Evolutionary conservation across 2,888 invertebrate genomes (phyloP).

Genomic region (Nomada hirtipes): DNA sequence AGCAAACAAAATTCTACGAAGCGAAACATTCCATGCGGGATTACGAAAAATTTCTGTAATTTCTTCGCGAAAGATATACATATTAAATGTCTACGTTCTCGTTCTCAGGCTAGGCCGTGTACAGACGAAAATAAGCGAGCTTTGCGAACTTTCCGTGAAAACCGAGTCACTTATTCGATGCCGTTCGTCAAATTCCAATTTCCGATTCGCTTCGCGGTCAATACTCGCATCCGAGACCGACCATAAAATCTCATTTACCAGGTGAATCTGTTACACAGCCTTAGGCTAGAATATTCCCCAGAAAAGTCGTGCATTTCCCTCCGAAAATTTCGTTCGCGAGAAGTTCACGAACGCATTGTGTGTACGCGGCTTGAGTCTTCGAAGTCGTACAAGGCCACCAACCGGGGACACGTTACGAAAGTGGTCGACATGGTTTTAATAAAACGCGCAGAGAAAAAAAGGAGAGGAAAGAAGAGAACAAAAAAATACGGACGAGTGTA

Average conservation of each 20-base stretch:
- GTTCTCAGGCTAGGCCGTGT: slow-evolving; percentile 28
- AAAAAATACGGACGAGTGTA: slow-evolving; percentile 5
- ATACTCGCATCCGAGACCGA: background rate
- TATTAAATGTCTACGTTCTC: too few relatives aligned
- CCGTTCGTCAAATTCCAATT: background rate
- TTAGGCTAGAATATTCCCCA: background rate
- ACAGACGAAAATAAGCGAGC: slow-evolving; percentile 7
- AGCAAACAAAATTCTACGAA: background rate
- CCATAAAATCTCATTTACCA: background rate
- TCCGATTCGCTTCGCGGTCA: background rate
- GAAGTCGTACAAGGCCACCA: slow-evolving; percentile 27
- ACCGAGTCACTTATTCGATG: background rate
- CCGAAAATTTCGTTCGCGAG: slow-evolving; percentile 16
- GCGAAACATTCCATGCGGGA: background rate
- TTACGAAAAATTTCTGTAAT: background rate
- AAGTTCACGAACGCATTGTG: slow-evolving; percentile 7
- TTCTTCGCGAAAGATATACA: too few relatives aligned
- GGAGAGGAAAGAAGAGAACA: background rate
- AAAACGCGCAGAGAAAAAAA: background rate
- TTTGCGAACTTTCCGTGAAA: slow-evolving; percentile 35
- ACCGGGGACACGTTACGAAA: background rate
- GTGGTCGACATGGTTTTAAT: background rate
- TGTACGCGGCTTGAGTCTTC: slow-evolving; percentile 42
- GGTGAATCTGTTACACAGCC: background rate
- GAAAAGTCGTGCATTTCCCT: background rate